Evolutionary conservation across 2,797 vertebrate genomes (phyloP).

Genomic region (Calcarius lapponicus): DNA sequence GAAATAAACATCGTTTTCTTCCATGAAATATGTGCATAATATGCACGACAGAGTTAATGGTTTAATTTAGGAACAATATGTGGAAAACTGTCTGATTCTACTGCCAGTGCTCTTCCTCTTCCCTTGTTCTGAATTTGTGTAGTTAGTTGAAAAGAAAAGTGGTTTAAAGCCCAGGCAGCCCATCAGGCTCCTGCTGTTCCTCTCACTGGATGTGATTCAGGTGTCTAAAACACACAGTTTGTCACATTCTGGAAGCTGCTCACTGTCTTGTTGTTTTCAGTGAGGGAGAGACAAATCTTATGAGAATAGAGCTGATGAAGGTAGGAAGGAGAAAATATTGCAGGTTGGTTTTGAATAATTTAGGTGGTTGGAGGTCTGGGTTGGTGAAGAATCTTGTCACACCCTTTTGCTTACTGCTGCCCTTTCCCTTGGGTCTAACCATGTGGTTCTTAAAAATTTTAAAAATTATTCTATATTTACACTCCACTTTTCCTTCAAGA

Average conservation of each 20-base stretch:
- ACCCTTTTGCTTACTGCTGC: neutral
- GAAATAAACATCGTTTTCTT: neutral
- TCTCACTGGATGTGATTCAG: neutral
- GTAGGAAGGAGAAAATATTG: neutral
- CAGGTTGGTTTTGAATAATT: neutral
- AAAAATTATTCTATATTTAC: rapidly evolving
- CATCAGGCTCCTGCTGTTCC: neutral
- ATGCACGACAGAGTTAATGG: rapidly evolving
- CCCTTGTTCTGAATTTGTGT: neutral
- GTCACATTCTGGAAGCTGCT: neutral
- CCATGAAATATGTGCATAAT: neutral
- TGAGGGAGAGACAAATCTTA: neutral
- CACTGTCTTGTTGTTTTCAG: neutral
- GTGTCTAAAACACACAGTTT: neutral
- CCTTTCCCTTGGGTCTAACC: rapidly evolving
- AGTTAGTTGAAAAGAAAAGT: neutral
- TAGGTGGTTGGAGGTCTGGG: neutral
- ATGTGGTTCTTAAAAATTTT: neutral
- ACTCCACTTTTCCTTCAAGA: neutral
- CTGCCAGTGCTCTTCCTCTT: neutral
- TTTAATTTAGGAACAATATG: neutral
- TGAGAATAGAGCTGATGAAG: neutral
- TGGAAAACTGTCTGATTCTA: neutral
- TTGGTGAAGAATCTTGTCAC: neutral
- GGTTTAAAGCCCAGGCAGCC: neutral